A percentile compares a stretch with the other conserved stretches of the same genome.
Conservation (phyloP, 2,888 invertebrate species). For the Latrodectus hesperus region DNA sequence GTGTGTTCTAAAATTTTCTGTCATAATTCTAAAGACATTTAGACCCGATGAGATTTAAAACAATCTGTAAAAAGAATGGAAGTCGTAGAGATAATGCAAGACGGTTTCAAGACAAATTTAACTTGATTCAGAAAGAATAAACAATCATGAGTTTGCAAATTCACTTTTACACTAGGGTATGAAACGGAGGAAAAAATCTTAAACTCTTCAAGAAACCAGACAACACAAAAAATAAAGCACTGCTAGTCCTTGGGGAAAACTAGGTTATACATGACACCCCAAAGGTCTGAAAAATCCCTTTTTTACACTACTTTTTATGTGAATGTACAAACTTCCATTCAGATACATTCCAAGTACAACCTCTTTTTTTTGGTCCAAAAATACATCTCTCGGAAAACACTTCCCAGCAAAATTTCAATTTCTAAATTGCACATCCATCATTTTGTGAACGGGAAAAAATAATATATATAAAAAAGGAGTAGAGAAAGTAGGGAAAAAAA, state of each 20-base stretch:
- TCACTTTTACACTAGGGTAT: too few relatives aligned
- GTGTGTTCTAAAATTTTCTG: too few relatives aligned
- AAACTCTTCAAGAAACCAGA: too few relatives aligned
- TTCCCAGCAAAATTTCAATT: conserved; percentile 53
- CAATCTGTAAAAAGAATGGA: too few relatives aligned
- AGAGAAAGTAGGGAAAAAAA: background rate
- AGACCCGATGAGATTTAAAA: too few relatives aligned
- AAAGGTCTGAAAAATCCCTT: background rate
- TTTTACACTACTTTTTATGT: background rate
- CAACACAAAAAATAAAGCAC: too few relatives aligned
- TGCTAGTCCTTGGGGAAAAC: background rate
- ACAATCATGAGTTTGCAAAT: too few relatives aligned
- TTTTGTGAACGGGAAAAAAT: background rate
- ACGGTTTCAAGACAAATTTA: too few relatives aligned
- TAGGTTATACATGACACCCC: background rate
- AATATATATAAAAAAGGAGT: background rate
- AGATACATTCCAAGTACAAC: background rate
- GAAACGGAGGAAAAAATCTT: too few relatives aligned
- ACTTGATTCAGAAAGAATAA: too few relatives aligned
- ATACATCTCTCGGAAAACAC: background rate
- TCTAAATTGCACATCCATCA: conserved; percentile 56
- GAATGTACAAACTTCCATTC: background rate
- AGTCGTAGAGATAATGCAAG: too few relatives aligned
- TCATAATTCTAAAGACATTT: too few relatives aligned
- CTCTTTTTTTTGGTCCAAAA: background rate